Evolutionary conservation across 2,888 invertebrate genomes (phyloP).

Genomic region (Lottia gigantea): DNA sequence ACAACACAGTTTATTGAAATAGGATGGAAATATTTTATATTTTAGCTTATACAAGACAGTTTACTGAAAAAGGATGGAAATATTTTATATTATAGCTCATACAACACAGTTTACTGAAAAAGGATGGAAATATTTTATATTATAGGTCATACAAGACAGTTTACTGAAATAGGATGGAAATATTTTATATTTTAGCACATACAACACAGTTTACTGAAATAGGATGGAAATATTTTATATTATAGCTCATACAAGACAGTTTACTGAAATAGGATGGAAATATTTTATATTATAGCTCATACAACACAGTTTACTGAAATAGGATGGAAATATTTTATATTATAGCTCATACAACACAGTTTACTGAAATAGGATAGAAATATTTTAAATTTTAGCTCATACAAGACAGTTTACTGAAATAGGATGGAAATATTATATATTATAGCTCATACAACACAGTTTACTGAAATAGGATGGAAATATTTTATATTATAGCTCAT

Average conservation of each 20-base stretch:
- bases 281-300: slow-evolving; percentile 61
- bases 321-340: slow-evolving; percentile 62
- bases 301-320: slow-evolving; percentile 65
- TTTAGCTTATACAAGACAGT: slow-evolving; percentile 66
- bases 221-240: slow-evolving; percentile 57
- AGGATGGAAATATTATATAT: slow-evolving; percentile 57
- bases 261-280: slow-evolving; percentile 60
- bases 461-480: slow-evolving; percentile 60
- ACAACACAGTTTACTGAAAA: slow-evolving; percentile 65
- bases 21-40: slow-evolving; percentile 57
- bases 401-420: slow-evolving; percentile 63
- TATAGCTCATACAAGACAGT: slow-evolving; percentile 66
- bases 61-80: slow-evolving; percentile 60
- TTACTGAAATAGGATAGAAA: no score
- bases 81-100: slow-evolving; percentile 61
- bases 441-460: slow-evolving; percentile 66
- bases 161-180: no score
- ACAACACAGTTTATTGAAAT: slow-evolving; percentile 63
- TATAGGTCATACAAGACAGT: no score
- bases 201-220: slow-evolving; percentile 63
- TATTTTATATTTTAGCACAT: slow-evolving; percentile 62
- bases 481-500: slow-evolving; percentile 61
- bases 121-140: slow-evolving; percentile 62
- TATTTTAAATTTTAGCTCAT: slow-evolving; percentile 61
- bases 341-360: no score